Base-by-base conservation (phyloP, 2,113 vertebrate species). In the Menura novaehollandiae region DNA sequence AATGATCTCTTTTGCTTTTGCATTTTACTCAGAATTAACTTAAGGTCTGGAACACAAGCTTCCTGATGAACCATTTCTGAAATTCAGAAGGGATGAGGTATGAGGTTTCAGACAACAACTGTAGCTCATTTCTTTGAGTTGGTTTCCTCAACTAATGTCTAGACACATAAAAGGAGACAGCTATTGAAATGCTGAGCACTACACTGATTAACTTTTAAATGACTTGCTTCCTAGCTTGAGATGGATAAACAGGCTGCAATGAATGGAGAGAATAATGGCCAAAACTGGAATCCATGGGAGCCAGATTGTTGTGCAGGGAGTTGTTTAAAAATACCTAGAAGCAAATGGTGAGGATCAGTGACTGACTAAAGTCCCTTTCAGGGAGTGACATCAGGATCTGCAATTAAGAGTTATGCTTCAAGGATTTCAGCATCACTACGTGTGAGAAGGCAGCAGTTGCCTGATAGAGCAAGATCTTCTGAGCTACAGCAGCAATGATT, bases 141-240 rank as follows among this genome's bases (percentile, higher is more conserved):
- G n/a, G 41, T 89, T 93, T 93, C 63, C 33, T 69, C 79, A 90
- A 3, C 71, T 88, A 74, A 79, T 66, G 95, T 95, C 95, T 94
- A 94, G 94, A 94, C 92, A 71, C 46, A 94, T 76, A 80, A 94
- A 95, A 95, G 85, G 30, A 90, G 82, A 66, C 49, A 92, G 82
- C 92, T 88, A 97, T 96, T 97, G 92, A 96, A 96, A 97, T 97
- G 96, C 96, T 94, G 95, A 93, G 88, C 91, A 90, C 82, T 76
- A 20, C 85, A 51, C 88, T 96, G 94, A 97, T 96, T 97, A 97
- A 96, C 96, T 97, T 97, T 97, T 96, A 97, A 97, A 97, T 96
- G 17, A 94, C 95, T 97, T 86, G 88, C 92, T 93, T 92, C 94
- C 59, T 97, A 93, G 82, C 53, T 93, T 95, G 78, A 73, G 72